phyloP scores from a whole-genome alignment of 1,140 invertebrate genomes.

The Drosophila arawakana region DNA sequence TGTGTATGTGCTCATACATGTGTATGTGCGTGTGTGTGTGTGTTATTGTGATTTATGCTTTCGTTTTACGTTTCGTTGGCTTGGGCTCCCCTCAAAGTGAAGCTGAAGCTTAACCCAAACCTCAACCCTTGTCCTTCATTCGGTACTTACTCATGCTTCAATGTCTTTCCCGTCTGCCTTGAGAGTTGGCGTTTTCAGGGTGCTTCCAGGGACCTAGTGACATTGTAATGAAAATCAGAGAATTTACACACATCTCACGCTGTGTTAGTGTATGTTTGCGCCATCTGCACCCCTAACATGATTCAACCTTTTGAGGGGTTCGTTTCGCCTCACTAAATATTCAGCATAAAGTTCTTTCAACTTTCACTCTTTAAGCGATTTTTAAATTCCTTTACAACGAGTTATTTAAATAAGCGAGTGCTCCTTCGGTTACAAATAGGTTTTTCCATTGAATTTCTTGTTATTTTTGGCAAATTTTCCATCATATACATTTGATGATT shows the following conservation, averaged over 20 bases:
- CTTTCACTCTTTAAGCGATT: slow-evolving; percentile 65
- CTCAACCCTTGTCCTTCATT: slow-evolving; percentile 76
- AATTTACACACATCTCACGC: slow-evolving; percentile 73
- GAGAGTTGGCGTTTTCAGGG: slow-evolving; percentile 59
- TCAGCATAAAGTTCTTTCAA: slow-evolving; percentile 32
- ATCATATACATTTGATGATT: slow-evolving; percentile 46
- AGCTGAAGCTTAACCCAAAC: slow-evolving; percentile 34
- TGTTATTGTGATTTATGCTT: slow-evolving; percentile 44
- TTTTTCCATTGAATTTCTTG: slow-evolving; percentile 51
- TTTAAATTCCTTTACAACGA: slow-evolving; percentile 76
- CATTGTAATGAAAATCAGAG: slow-evolving; percentile 75
- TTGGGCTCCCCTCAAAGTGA: slow-evolving; percentile 12
- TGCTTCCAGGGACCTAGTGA: slow-evolving; percentile 80
- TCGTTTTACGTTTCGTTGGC: slow-evolving; percentile 30
- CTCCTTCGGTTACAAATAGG: slow-evolving; percentile 38
- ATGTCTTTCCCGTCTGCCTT: slow-evolving; percentile 51
- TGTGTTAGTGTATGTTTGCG: slow-evolving; percentile 29
- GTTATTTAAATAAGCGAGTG: slow-evolving; percentile 60
- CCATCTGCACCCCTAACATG: slow-evolving; percentile 59
- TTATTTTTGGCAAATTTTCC: slow-evolving; percentile 39
- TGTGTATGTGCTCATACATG: no score
- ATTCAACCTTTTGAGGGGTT: slow-evolving; percentile 59
- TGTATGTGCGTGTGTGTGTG: slow-evolving; percentile 3
- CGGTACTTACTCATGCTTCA: slow-evolving; percentile 41
- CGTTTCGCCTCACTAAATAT: slow-evolving; percentile 44